phyloP scores from a whole-genome alignment of 2,113 vertebrate genomes.

The Syngnathus scovelli region DNA sequence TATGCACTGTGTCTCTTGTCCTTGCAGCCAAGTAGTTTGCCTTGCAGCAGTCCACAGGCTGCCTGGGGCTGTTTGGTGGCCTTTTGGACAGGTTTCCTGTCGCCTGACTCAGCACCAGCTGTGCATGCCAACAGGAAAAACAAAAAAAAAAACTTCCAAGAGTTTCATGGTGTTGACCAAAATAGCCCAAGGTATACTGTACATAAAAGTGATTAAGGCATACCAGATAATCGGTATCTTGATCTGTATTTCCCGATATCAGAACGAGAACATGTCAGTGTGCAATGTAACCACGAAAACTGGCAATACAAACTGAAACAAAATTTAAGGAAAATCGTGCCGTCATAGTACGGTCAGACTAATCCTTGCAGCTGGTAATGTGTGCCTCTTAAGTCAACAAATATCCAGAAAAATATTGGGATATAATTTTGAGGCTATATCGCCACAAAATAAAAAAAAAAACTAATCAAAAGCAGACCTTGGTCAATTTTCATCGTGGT shows the following conservation, averaged over 20 bases:
- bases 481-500: conserved; percentile 47
- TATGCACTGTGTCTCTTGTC: conserved; percentile 65
- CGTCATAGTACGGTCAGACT: not conserved
- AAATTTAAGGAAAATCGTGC: not conserved
- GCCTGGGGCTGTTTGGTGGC: conserved; percentile 53
- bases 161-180: conserved; percentile 38
- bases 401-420: not conserved
- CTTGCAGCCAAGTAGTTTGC: conserved; percentile 28
- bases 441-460: conserved; percentile 12
- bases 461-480: conserved; percentile 47
- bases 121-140: conserved; percentile 53
- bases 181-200: not conserved
- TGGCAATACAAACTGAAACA: not conserved
- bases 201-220: not conserved
- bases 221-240: not conserved
- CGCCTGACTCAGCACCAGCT: conserved; percentile 70
- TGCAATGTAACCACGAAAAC: not conserved
- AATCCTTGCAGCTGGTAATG: not conserved
- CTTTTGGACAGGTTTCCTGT: conserved; percentile 61
- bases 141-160: conserved; percentile 47
- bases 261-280: not conserved
- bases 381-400: not conserved
- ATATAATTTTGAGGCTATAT: conserved; percentile 13
- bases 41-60: conserved; percentile 47
- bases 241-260: not conserved